Conservation (phyloP, 2,113 vertebrate genomes). For the Salvelinus namaycush region DNA sequence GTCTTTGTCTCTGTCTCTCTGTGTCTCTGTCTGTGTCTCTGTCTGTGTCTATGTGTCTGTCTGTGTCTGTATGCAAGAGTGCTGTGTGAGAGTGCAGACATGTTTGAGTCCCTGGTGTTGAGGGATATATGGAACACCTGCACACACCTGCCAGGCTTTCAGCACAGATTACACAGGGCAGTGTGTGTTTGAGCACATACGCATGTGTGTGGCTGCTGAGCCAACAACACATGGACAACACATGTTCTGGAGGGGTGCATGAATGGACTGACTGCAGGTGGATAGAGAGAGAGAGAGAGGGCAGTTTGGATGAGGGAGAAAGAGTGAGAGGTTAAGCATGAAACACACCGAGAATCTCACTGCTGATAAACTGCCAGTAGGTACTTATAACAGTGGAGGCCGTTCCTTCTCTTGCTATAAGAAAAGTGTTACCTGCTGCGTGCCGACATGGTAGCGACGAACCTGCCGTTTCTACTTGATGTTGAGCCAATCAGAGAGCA, state of each 20-base stretch:
- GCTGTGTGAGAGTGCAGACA: constrained; percentile 10
- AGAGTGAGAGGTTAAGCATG: too few species aligned
- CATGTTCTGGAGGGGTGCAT: background rate
- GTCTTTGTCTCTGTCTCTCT: too few species aligned
- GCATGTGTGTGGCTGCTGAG: background rate
- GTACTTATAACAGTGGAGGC: too few species aligned
- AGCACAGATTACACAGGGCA: constrained; percentile 23
- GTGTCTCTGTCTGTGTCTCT: background rate
- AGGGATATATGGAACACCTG: constrained; percentile 72
- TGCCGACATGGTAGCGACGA: too few species aligned
- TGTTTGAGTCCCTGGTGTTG: constrained; percentile 57
- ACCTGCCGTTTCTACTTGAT: too few species aligned
- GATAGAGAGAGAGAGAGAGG: background rate
- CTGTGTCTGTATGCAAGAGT: constrained; percentile 8
- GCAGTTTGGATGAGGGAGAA: background rate
- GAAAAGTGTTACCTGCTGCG: too few species aligned
- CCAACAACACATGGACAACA: constrained; percentile 32
- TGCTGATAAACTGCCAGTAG: too few species aligned
- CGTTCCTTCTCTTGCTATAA: too few species aligned
- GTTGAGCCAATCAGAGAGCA: too few species aligned
- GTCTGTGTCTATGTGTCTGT: constrained; percentile 7
- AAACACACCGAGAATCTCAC: too few species aligned
- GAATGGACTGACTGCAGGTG: constrained; percentile 6
- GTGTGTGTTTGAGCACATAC: background rate
- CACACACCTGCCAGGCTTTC: constrained; percentile 69